Percentiles rank a stretch among this genome's conserved stretches.
These are phyloP conservation scores for Epinotia brunnichana DNA, from an alignment of 2,888 invertebrate genomes.

Conservation along the genomic window DNA sequence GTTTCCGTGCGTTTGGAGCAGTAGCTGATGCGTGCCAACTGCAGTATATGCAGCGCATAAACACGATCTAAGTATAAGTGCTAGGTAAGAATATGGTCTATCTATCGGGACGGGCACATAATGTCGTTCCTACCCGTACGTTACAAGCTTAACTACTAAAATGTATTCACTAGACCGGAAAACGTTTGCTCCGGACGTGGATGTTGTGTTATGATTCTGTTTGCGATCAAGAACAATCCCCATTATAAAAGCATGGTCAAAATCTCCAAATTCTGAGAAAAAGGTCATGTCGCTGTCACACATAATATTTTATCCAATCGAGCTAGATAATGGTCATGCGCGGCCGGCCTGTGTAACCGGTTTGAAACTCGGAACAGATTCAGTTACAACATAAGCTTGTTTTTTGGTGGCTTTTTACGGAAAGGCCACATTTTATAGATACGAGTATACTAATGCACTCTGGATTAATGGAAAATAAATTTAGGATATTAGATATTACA, in stretches of 20 bases:
- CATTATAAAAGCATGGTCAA: neutral
- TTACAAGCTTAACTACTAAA: too few relatives aligned
- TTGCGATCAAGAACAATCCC: neutral
- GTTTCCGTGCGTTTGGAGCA: neutral
- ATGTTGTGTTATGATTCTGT: neutral
- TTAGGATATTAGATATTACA: neutral
- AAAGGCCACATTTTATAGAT: slow-evolving; percentile 1
- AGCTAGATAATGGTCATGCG: slow-evolving; percentile 25
- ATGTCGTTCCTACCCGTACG: too few relatives aligned
- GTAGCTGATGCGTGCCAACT: neutral
- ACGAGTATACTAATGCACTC: neutral
- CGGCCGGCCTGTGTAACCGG: slow-evolving; percentile 23
- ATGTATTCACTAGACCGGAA: neutral
- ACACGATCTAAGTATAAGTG: too few relatives aligned
- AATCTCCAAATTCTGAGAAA: neutral
- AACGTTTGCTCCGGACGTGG: neutral
- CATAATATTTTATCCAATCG: neutral
- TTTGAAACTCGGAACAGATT: slow-evolving; percentile 34
- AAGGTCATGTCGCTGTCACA: neutral
- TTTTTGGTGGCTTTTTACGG: slow-evolving; percentile 14
- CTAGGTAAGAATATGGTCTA: neutral
- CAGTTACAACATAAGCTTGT: slow-evolving; percentile 16
- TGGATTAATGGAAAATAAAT: neutral
- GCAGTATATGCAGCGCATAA: neutral
- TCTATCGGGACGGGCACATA: neutral